Percentiles rank a stretch among this genome's conserved stretches.
Evolutionary conservation across 2,113 vertebrate genomes (phyloP).

Genomic region (Phrynosoma blainvillii): DNA sequence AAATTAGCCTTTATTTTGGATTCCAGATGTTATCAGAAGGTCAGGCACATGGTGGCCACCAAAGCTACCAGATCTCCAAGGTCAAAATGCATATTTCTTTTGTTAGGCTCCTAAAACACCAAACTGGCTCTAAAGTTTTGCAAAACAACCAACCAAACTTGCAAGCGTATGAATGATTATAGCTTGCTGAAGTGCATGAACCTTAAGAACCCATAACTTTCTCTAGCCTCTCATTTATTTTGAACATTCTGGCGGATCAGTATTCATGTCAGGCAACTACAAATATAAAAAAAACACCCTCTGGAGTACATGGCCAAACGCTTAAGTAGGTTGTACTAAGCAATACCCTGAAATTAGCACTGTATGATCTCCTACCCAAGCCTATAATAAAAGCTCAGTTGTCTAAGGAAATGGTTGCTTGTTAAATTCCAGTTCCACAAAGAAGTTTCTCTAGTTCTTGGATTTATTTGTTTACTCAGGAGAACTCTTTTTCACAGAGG

Average conservation of each 20-base stretch:
- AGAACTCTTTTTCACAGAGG: conserved; percentile 5
- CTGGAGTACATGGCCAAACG: rapidly evolving
- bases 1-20: conserved; percentile 23
- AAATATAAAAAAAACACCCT: conserved; percentile 50
- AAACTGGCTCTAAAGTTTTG: neutral
- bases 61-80: neutral
- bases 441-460: neutral
- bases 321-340: conserved; percentile 15
- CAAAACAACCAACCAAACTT: neutral
- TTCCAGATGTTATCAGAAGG: rapidly evolving
- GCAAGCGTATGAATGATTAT: neutral
- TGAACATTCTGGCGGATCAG: conserved; percentile 40
- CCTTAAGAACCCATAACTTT: conserved; percentile 50
- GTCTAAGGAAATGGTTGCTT: neutral
- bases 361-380: neutral
- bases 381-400: neutral
- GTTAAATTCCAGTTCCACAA: rapidly evolving
- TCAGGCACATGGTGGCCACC: neutral
- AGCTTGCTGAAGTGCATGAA: conserved; percentile 41
- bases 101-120: neutral
- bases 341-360: conserved; percentile 34
- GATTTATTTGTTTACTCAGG: neutral
- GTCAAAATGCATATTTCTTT: neutral
- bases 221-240: conserved; percentile 49
- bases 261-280: conserved; percentile 49